A percentile compares a stretch with the other conserved stretches of the same genome.
phyloP scores from a whole-genome alignment of 2,797 vertebrate genomes.

The Amazona ochrocephala region DNA sequence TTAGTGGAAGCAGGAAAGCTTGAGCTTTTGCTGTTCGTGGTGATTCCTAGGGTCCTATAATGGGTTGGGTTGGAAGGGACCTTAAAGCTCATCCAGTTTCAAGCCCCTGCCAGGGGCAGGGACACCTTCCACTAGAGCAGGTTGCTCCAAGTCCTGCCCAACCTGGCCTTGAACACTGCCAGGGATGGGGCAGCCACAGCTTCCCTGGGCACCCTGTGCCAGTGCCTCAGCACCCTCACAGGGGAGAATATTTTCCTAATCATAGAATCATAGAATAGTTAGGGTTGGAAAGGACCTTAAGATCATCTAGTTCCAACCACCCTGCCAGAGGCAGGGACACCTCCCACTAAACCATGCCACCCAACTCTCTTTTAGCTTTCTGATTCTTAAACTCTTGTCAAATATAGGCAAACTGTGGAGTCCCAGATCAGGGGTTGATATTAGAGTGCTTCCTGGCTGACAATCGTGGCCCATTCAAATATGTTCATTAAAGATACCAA shows the following conservation, averaged over 20 bases:
- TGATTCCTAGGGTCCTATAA: not conserved
- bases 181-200: not conserved
- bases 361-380: not conserved
- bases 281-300: too few species aligned
- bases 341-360: too few species aligned
- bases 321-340: too few species aligned
- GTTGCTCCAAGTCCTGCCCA: not conserved
- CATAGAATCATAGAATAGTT: too few species aligned
- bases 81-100: not conserved
- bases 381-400: not conserved
- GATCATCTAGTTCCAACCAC: too few species aligned
- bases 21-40: not conserved
- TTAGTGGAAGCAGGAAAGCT: not conserved
- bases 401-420: not conserved
- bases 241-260: not conserved
- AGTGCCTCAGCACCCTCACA: not conserved
- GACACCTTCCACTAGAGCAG: not conserved
- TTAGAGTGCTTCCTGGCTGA: not conserved
- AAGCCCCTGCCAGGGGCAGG: not conserved
- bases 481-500: not conserved
- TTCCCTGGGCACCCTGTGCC: not conserved
- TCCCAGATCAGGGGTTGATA: not conserved
- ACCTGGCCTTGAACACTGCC: not conserved
- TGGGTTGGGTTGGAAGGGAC: not conserved
- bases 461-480: not conserved